A percentile compares a stretch with the other conserved stretches of the same genome.
Evolutionary conservation across 2,113 vertebrate species (phyloP).

Genomic region (Mastomys natalensis): DNA sequence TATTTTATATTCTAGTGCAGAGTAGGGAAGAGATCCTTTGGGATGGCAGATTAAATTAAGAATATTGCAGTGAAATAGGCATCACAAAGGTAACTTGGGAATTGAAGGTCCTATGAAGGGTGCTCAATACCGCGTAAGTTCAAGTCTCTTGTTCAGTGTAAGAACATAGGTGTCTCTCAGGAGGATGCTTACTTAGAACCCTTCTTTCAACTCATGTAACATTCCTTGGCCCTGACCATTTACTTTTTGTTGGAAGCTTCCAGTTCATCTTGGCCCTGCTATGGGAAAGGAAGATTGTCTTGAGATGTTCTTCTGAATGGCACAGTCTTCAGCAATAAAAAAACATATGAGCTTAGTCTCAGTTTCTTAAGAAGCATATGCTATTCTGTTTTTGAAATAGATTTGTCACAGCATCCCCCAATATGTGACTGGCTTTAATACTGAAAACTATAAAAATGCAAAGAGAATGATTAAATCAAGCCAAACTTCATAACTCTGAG

Average conservation of each 20-base stretch:
- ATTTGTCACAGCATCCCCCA: not conserved
- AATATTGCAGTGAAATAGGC: not conserved
- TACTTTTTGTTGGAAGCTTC: not conserved
- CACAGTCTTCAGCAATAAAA: not conserved
- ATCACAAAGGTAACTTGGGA: not conserved
- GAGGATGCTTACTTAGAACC: no score
- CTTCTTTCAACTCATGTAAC: not conserved
- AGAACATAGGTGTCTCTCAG: not conserved
- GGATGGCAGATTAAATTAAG: not conserved
- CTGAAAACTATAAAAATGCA: not conserved
- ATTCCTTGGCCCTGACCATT: not conserved
- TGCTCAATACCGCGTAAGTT: not conserved
- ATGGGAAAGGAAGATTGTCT: no score
- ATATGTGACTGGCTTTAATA: not conserved
- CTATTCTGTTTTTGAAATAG: not conserved
- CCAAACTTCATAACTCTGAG: not conserved
- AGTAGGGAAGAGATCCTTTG: not conserved
- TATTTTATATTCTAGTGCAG: not conserved
- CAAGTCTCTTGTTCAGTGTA: not conserved
- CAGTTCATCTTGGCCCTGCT: not conserved
- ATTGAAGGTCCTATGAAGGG: not conserved
- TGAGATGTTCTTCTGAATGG: not conserved
- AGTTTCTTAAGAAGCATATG: no score
- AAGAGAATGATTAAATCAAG: not conserved
- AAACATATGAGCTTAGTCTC: not conserved